Base-by-base conservation (phyloP, 1,140 invertebrate genomes). In the Leptopilina boulardi region DNA sequence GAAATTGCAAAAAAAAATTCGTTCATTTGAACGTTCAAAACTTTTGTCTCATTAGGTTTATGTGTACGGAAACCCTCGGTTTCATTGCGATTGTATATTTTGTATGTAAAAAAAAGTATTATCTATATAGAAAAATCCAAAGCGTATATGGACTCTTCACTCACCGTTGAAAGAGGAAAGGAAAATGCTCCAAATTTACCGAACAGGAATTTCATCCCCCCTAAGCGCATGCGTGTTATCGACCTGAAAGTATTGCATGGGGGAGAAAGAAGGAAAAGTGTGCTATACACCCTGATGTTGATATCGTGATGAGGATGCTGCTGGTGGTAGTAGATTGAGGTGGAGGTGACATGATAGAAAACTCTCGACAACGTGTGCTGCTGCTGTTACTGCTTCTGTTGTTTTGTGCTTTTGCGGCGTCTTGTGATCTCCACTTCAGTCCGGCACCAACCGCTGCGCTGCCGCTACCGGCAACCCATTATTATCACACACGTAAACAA, bases 141-240 rank as follows among this genome's bases (percentile, higher is more conserved):
- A 73, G n/a, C 59, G 66, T 23, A 38, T 2, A 38, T 9, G 34
- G 13, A 11, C 47, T 42, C 38, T 77, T 80, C 70, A 18, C 13
- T 70, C 41, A 26, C 42, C 56, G 15, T 0, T 51, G n/a, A 41
- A 71, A 56, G 8, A 30, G 56, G 70, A 70, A 8, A 30, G 56
- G 73, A 51, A 42, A 66, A 44, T 38, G 15, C 71, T 78, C 41
- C 71, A 54, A 70, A 70, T 74, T 73, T 26, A 42, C 71, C 71
- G 41, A 78, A 77, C n/a, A 70, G 73, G 23, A 47, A 71, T 44
- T 78, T 72, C 41, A 42, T 34, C 15, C 18, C 41, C 26, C 70
- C 21, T 72, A 44, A 70, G 77, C 85, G 85, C 84, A 86, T 84
- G 85, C 81, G 83, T 85, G 79, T 78, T 86, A 85, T 86, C 84